phyloP scores from a whole-genome alignment of 2,888 invertebrate genomes.

The Autographa gamma region DNA sequence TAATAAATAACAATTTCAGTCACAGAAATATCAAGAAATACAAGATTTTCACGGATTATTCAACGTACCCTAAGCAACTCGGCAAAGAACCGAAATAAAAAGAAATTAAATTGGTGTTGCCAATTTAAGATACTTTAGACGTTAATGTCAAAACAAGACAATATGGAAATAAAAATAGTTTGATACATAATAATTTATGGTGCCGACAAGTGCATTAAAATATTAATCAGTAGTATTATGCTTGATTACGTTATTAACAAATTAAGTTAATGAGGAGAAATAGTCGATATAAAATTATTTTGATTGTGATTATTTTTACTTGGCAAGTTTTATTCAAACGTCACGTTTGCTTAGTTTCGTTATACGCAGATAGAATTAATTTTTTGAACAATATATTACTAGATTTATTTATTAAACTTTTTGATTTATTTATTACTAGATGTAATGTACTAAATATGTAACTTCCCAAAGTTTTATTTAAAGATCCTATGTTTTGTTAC shows the following conservation, averaged over 20 bases:
- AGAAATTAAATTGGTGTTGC: conserved; percentile 74
- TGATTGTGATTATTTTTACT: background rate
- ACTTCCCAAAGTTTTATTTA: too few species aligned
- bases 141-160: conserved; percentile 23
- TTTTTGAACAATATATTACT: too few species aligned
- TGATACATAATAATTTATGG: background rate
- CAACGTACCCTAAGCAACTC: conserved; percentile 87
- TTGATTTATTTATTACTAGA: too few species aligned
- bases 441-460: too few species aligned
- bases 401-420: too few species aligned
- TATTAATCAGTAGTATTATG: background rate
- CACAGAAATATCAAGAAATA: conserved; percentile 59
- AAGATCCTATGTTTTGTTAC: too few species aligned
- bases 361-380: background rate
- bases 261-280: background rate
- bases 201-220: background rate
- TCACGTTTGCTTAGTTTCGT: background rate
- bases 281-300: background rate
- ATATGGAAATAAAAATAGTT: background rate
- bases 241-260: background rate
- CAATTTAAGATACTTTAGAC: conserved; percentile 46
- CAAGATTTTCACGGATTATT: conserved; percentile 82
- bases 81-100: conserved; percentile 88
- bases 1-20: conserved; percentile 58
- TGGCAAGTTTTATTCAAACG: background rate